Conservation (phyloP, 1,140 invertebrate species). For the Lepidurus couesii region DNA sequence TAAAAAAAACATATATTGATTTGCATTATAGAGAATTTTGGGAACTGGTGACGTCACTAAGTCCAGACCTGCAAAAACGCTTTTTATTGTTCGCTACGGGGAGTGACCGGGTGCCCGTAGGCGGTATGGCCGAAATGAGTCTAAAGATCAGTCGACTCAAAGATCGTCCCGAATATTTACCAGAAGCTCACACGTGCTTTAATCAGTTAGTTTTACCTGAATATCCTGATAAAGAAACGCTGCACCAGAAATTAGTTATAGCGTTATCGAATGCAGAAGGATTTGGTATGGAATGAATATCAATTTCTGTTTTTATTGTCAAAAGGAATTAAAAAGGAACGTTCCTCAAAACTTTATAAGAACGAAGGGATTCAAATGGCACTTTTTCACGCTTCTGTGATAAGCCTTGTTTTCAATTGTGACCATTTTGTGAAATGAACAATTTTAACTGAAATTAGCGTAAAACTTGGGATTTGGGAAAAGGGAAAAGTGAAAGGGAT, state of each 20-base stretch:
- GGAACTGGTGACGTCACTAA: slow-evolving; percentile 53
- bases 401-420: too few relatives aligned
- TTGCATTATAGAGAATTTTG: slow-evolving; percentile 54
- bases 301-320: too few relatives aligned
- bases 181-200: slow-evolving; percentile 63
- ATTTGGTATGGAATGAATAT: slow-evolving; percentile 54
- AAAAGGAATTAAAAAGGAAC: too few relatives aligned
- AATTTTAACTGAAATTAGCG: too few relatives aligned
- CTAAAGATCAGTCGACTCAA: slow-evolving; percentile 39
- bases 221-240: slow-evolving; percentile 51
- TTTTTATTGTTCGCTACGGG: slow-evolving; percentile 59
- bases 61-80: slow-evolving; percentile 54
- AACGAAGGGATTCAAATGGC: too few relatives aligned
- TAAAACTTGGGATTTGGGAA: too few relatives aligned
- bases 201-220: slow-evolving; percentile 60
- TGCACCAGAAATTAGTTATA: slow-evolving; percentile 56
- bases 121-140: slow-evolving; percentile 60
- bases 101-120: too few relatives aligned
- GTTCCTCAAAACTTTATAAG: too few relatives aligned
- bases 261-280: slow-evolving; percentile 64
- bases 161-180: slow-evolving; percentile 43
- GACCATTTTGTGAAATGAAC: too few relatives aligned
- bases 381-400: too few relatives aligned
- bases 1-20: slow-evolving; percentile 27
- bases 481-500: too few relatives aligned